Evolutionary conservation across 2,888 invertebrate species (phyloP).

Genomic region (Phyllotreta striolata): DNA sequence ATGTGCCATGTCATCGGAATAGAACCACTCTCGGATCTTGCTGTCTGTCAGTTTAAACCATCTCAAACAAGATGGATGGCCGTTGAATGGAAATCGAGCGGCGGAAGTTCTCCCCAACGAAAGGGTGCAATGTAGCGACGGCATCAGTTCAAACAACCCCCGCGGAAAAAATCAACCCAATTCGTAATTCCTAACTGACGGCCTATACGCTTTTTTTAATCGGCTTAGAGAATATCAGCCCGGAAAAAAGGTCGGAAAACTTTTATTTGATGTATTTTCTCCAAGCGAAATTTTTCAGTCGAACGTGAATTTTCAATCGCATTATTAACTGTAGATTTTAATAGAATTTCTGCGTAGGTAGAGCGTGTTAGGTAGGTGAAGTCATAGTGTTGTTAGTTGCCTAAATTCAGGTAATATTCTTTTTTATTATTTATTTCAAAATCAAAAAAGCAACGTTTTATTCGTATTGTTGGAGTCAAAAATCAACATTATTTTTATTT

Average conservation of each 20-base stretch:
- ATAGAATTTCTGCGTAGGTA: no score
- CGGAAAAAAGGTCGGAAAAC: background rate
- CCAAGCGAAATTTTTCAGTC: no score
- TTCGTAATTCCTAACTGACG: constrained; percentile 40
- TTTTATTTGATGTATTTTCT: background rate
- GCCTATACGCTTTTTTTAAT: constrained; percentile 32
- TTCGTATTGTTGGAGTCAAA: no score
- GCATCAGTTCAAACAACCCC: constrained; percentile 36
- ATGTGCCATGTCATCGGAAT: constrained; percentile 60
- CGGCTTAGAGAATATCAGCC: constrained; percentile 8
- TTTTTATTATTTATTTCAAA: no score
- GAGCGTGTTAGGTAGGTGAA: no score
- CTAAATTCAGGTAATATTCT: no score
- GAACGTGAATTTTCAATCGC: no score
- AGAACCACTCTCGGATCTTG: constrained; percentile 60
- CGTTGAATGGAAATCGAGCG: constrained; percentile 70
- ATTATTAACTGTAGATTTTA: no score
- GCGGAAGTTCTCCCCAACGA: constrained; percentile 56
- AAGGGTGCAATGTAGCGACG: constrained; percentile 49
- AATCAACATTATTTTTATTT: no score
- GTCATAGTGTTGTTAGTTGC: no score
- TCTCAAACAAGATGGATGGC: constrained; percentile 72
- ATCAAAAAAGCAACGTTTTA: no score
- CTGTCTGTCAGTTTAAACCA: constrained; percentile 63
- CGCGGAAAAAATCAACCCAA: constrained; percentile 40